A percentile compares a stretch with the other conserved stretches of the same genome.
Evolutionary conservation across 2,888 invertebrate genomes (phyloP).

Genomic region (Chrysolina americana): DNA sequence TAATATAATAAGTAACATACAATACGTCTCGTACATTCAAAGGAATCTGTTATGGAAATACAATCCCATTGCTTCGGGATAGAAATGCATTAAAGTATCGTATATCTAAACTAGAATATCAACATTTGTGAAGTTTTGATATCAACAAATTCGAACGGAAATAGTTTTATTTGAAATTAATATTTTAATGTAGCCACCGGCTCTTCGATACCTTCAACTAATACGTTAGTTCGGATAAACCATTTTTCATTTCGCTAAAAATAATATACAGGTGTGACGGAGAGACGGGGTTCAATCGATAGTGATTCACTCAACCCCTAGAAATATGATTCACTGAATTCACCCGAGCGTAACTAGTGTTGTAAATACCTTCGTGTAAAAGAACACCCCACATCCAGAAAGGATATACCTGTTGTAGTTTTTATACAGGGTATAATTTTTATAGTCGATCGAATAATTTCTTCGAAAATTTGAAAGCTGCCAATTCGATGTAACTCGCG

Average conservation of each 20-base stretch:
- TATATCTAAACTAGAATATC: slow-evolving; percentile 57
- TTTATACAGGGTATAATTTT: background rate
- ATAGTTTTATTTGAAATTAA: slow-evolving; percentile 49
- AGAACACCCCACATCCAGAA: background rate
- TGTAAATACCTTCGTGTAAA: slow-evolving; percentile 28
- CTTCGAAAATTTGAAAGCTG: too few species aligned
- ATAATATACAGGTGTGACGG: slow-evolving; percentile 29
- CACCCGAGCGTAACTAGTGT: slow-evolving; percentile 42
- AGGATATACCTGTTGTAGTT: slow-evolving; percentile 17
- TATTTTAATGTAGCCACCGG: slow-evolving; percentile 43
- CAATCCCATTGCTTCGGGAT: slow-evolving; percentile 49
- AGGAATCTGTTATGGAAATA: slow-evolving; percentile 56
- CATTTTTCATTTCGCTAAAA: slow-evolving; percentile 7
- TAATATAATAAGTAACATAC: too few species aligned
- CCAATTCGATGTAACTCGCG: too few species aligned
- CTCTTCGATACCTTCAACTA: slow-evolving; percentile 2
- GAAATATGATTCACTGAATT: slow-evolving; percentile 44
- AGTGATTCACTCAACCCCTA: slow-evolving; percentile 46
- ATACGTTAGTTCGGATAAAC: background rate
- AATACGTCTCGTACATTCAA: slow-evolving; percentile 28
- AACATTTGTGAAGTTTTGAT: slow-evolving; percentile 51
- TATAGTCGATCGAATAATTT: background rate
- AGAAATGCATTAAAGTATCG: slow-evolving; percentile 60
- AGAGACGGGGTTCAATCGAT: slow-evolving; percentile 41
- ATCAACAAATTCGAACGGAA: slow-evolving; percentile 28